phyloP scores from a whole-genome alignment of 1,140 invertebrate species.

The Drosophila lowei region DNA sequence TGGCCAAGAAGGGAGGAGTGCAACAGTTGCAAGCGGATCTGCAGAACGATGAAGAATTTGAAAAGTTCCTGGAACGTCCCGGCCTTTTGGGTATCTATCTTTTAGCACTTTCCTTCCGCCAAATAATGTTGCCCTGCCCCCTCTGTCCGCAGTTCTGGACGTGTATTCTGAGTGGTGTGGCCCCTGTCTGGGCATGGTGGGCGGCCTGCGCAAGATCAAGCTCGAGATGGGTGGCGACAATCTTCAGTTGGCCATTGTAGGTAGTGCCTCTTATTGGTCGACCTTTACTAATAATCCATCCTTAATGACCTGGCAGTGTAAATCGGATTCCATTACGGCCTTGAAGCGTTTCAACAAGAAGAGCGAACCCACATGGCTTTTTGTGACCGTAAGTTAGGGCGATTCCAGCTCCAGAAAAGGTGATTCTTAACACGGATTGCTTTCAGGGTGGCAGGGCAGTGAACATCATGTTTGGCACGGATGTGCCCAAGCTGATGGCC shows the following conservation, averaged over 20 bases:
- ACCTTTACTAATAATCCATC: neutral
- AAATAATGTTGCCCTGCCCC: too few relatives aligned
- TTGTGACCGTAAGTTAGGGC: conserved; percentile 88
- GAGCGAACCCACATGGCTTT: conserved; percentile 96
- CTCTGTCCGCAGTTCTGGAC: conserved; percentile 89
- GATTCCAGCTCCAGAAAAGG: too few relatives aligned
- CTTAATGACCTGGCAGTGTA: conserved; percentile 76
- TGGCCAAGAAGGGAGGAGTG: conserved; percentile 88
- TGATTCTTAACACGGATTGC: neutral
- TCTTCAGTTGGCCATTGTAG: conserved; percentile 91
- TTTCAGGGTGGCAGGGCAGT: conserved; percentile 87
- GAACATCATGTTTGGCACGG: conserved; percentile 92
- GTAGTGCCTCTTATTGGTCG: conserved; percentile 26
- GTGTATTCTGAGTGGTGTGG: conserved; percentile 97
- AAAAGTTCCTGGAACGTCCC: conserved; percentile 89
- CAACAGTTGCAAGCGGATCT: conserved; percentile 91
- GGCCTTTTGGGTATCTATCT: conserved; percentile 88
- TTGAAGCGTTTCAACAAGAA: conserved; percentile 91
- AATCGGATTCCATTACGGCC: conserved; percentile 90
- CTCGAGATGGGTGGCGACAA: conserved; percentile 93
- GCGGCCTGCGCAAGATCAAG: conserved; percentile 94
- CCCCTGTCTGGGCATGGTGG: conserved; percentile 93
- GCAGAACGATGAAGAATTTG: conserved; percentile 92
- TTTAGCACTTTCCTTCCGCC: rapidly evolving
- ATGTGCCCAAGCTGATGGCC: conserved; percentile 90